Evolutionary conservation across 2,888 invertebrate genomes (phyloP).

Genomic region (Macrosiphum euphorbiae): DNA sequence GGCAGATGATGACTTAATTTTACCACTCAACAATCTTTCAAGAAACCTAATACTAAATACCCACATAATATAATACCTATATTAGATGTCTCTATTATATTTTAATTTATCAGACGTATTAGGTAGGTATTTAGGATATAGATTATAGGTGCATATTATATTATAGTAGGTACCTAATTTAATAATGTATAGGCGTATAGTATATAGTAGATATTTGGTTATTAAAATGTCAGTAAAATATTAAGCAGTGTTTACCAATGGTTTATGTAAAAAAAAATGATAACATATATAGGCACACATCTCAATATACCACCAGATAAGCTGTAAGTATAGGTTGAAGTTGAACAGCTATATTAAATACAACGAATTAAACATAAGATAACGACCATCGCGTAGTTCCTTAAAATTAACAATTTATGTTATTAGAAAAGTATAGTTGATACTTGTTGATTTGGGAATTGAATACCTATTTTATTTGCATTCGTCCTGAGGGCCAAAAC

Average conservation of each 20-base stretch:
- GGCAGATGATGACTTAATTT: neutral
- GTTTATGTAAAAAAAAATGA: neutral
- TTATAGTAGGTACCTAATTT: neutral
- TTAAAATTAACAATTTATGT: neutral
- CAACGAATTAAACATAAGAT: too few relatives aligned
- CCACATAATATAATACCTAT: neutral
- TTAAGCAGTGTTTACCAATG: neutral
- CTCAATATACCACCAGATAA: neutral
- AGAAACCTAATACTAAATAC: neutral
- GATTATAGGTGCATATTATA: neutral
- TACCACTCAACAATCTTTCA: neutral
- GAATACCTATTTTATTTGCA: neutral
- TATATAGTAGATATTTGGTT: neutral
- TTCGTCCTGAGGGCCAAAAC: neutral
- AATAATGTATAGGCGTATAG: neutral
- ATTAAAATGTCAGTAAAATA: neutral
- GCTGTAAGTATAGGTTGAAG: too few relatives aligned
- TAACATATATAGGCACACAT: neutral
- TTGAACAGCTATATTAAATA: neutral
- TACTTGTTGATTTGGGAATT: neutral
- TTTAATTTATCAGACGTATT: neutral
- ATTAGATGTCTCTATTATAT: neutral
- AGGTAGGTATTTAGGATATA: neutral
- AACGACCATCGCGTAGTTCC: neutral
- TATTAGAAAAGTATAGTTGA: neutral